phyloP scores from a whole-genome alignment of 1,140 invertebrate genomes.

The Drosophila sp. region DNA sequence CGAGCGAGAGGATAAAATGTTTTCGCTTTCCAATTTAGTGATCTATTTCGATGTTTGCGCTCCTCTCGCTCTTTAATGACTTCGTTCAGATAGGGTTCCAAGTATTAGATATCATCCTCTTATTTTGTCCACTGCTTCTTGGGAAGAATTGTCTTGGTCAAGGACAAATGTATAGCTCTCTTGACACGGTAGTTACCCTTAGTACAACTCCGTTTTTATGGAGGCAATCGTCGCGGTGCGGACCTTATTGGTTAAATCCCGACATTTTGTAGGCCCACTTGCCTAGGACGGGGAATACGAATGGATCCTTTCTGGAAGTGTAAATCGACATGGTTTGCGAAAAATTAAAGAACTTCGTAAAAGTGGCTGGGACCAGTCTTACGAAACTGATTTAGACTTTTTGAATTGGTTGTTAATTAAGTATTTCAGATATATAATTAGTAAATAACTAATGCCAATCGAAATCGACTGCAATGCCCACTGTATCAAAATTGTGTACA shows the following conservation, averaged over 20 bases:
- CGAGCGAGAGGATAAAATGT: slow-evolving; percentile 30
- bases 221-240: slow-evolving; percentile 90
- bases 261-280: slow-evolving; percentile 88
- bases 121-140: slow-evolving; percentile 94
- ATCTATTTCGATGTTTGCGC: slow-evolving; percentile 89
- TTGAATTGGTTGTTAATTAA: not conserved
- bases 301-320: slow-evolving; percentile 76
- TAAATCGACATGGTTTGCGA: slow-evolving; percentile 72
- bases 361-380: slow-evolving; percentile 29
- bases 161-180: slow-evolving; percentile 89
- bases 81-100: slow-evolving; percentile 89
- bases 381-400: too few relatives aligned
- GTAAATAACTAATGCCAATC: not conserved
- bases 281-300: slow-evolving; percentile 83
- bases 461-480: slow-evolving; percentile 14
- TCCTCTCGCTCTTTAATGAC: slow-evolving; percentile 89
- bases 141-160: slow-evolving; percentile 90
- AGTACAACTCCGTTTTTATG: slow-evolving; percentile 87
- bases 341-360: not conserved
- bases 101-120: slow-evolving; percentile 92
- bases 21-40: slow-evolving; percentile 81
- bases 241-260: slow-evolving; percentile 90
- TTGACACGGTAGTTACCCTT: slow-evolving; percentile 91
- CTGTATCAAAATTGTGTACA: slow-evolving; percentile 26
- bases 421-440: not conserved